A percentile compares a stretch with the other conserved stretches of the same genome.
phyloP scores from a whole-genome alignment of 2,797 vertebrate genomes.

The Scolopax bukidnonensis region DNA sequence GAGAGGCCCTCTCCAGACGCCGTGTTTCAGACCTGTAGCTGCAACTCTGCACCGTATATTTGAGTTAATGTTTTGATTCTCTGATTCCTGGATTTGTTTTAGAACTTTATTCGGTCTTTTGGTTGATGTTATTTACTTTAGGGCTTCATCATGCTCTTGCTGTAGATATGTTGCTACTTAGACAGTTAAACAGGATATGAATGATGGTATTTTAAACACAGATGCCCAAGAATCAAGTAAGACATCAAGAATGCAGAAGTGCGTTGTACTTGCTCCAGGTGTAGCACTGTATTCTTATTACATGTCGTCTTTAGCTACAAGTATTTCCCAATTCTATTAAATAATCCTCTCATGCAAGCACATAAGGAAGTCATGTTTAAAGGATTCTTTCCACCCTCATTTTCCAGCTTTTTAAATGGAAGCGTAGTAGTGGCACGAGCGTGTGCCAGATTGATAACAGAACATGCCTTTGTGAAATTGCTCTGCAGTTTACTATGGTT shows the following conservation, averaged over 20 bases:
- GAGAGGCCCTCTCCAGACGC: not conserved
- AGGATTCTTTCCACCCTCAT: fast-evolving
- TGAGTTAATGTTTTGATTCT: not conserved
- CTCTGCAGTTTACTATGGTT: not conserved
- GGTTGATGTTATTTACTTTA: not conserved
- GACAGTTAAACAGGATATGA: fast-evolving
- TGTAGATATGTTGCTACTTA: fast-evolving
- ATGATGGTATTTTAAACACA: fast-evolving
- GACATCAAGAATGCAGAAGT: not conserved
- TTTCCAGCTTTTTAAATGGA: not conserved
- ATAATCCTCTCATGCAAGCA: not conserved
- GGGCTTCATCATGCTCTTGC: not conserved
- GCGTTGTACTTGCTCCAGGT: not conserved
- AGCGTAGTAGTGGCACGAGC: not conserved
- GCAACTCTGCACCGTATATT: fast-evolving
- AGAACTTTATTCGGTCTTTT: not conserved
- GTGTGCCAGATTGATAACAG: not conserved
- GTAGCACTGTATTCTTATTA: not conserved
- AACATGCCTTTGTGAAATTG: not conserved
- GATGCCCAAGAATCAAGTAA: not conserved
- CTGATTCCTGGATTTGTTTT: not conserved
- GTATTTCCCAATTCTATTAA: not conserved
- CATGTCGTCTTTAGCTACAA: fast-evolving
- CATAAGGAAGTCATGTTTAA: not conserved
- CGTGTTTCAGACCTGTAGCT: fast-evolving